Evolutionary conservation across 1,140 invertebrate genomes (phyloP), one percentile per base, ranked within the genome.

Genomic region (Stratiolaelaps scimitus): DNA sequence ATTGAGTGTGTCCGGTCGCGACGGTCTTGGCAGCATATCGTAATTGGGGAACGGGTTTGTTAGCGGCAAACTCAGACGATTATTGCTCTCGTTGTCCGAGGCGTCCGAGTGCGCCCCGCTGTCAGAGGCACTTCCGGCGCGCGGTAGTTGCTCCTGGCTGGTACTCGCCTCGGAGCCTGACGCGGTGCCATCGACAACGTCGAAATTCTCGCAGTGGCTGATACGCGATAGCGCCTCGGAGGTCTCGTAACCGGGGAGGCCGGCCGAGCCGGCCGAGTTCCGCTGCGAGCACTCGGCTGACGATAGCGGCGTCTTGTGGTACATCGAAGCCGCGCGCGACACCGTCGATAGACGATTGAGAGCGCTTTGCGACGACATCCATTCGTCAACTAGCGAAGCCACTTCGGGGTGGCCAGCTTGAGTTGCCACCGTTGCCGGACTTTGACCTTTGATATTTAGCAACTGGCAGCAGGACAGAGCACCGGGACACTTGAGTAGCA

Each of bases 401-500:
- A 87, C 77, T 72, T 81, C 81, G 48, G 78, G 76, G 74, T 87
- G 85, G 7, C 81, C 84, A 66, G 83, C 80, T 69, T 83, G 79
- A 65, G 88, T 82, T 1, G 87, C 87, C 7, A 89, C 78, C 72
- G 91, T 86, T 0, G 85, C 82, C 0, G 88, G 87, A 1, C 85
- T 85, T 65, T 84, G 75, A 23, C 88, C 86, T n/a, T 81, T 78
- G n/a, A 80, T 76, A 72, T 91, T 92, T 47, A 81, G 79, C 7
- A 88, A 77, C n/a, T 85, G 84, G 69, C 84, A 85, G 0, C 88
- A 88, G 0, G 82, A 77, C 66, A 85, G 83, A 6, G 86, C 85
- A 0, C 87, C 87, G 0, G 88, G 87, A 73, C 85, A 88, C 69
- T 92, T 87, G 68, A 92, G 74, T 29, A 93, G 74, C 71, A 85